phyloP scores from a whole-genome alignment of 2,888 invertebrate species.

The Eutolmus rufibarbis region DNA sequence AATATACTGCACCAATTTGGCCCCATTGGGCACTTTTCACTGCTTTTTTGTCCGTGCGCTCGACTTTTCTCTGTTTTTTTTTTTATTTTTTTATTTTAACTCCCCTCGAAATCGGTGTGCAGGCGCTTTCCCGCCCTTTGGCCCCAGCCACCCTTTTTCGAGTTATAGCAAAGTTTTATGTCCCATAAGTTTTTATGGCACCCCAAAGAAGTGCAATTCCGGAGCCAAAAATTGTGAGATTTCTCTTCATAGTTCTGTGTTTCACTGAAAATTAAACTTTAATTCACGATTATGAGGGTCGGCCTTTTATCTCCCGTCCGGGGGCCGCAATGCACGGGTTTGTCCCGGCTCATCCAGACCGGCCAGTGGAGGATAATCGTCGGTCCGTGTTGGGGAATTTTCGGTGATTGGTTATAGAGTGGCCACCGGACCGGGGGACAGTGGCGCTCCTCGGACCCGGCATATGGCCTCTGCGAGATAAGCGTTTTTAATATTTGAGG shows the following conservation, averaged over 20 bases:
- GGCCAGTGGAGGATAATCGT: conserved; percentile 7
- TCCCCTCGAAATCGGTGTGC: not conserved
- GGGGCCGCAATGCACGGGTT: not conserved
- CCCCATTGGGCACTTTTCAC: conserved; percentile 19
- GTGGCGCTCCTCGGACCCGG: not conserved
- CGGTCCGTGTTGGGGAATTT: not conserved
- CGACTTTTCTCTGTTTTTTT: not conserved
- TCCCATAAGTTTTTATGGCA: conserved; percentile 47
- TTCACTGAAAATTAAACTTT: conserved; percentile 46
- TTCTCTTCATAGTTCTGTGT: conserved; percentile 42
- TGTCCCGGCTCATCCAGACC: not conserved
- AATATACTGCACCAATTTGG: conserved; percentile 39
- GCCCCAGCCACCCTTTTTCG: conserved; percentile 29
- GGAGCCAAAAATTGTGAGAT: conserved; percentile 47
- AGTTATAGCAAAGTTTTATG: conserved; percentile 47
- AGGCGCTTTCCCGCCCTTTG: not conserved
- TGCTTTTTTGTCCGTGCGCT: not conserved
- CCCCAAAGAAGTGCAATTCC: conserved; percentile 46
- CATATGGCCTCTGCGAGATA: conserved; percentile 15
- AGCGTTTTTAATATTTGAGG: conserved; percentile 18
- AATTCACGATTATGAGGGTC: conserved; percentile 45
- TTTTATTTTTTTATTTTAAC: not conserved
- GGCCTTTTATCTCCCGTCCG: conserved; percentile 6
- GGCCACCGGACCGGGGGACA: not conserved
- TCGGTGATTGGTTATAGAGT: conserved; percentile 34